A percentile compares a stretch with the other conserved stretches of the same genome.
These are phyloP conservation scores for Cygnus atratus DNA, from an alignment of 2,113 vertebrate genomes.

Conservation along the genomic window DNA sequence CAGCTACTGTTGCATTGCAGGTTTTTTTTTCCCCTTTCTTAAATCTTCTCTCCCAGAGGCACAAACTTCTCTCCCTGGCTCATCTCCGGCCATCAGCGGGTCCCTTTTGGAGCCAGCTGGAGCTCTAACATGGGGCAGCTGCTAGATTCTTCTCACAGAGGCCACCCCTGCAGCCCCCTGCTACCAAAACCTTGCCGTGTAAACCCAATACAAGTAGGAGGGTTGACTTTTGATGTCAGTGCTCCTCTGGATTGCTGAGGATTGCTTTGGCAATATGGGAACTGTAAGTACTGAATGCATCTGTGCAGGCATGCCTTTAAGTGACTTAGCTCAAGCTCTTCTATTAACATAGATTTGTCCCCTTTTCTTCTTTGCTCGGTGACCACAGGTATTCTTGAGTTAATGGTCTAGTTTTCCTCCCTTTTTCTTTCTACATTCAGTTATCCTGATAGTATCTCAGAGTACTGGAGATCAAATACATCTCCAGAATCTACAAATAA, in stretches of 20 bases:
- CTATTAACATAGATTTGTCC: background rate
- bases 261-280: background rate
- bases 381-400: background rate
- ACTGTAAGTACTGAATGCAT: background rate
- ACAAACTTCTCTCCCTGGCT: too few relatives aligned
- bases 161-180: too few relatives aligned
- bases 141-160: background rate
- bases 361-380: background rate
- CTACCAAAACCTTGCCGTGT: too few relatives aligned
- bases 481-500: background rate
- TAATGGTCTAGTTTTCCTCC: background rate
- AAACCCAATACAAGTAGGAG: background rate
- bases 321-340: background rate
- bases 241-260: background rate
- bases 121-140: too few relatives aligned
- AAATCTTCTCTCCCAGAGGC: too few relatives aligned
- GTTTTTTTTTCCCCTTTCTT: too few relatives aligned
- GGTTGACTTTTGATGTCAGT: background rate
- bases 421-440: background rate
- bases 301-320: background rate
- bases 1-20: too few relatives aligned
- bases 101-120: too few relatives aligned
- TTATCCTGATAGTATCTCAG: background rate
- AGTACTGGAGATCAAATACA: background rate
- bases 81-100: too few relatives aligned